Evolutionary conservation across 2,888 invertebrate genomes (phyloP), one percentile per base, ranked within the genome.

Genomic region (Acleris emargana): DNA sequence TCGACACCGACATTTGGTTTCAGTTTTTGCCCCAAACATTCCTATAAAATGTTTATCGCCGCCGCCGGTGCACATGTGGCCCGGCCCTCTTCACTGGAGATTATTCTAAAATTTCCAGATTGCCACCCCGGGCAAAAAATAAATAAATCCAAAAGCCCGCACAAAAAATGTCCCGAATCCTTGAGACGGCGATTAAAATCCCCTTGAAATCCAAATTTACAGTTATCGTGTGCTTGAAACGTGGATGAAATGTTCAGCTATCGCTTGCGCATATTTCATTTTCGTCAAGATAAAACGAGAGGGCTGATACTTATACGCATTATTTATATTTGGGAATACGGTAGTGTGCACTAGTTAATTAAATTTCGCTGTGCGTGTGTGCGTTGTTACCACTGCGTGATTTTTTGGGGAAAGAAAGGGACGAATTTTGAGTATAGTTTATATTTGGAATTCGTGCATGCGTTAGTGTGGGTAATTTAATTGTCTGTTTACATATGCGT

Each of bases 21-120:
- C 76, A 86, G 86, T 91, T 92, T 92, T 92, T 91, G 90, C 87
- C 81, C 80, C 79, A 77, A 83, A 88, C 87, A 91, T 91, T 91
- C 91, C 89, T 88, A 92, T 92, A 91, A 92, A 92, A 91, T 92
- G 91, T 92, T 92, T 91, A 92, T 92, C 91, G 80, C 87, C 86
- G 81, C 72, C 79, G 74, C 79, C 79, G 76, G 38, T 68, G 80
- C 91, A 91, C 91, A 91, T 91, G 91, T 91, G 91, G 80, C 75
- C 61, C 84, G 80, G 80, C 82, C 86, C 88, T 86, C 89, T 87
- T 84, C 83, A 84, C 77, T 78, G 76, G 80, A 88, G 90, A 91
- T 91, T 88, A 89, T 89, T 88, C 88, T 83, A 86, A 90, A 91
- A 89, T 88, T 83, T 88, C 91, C 92, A 92, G 90, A 91, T 91